Evolutionary conservation across 1,140 invertebrate species (phyloP).

Genomic region (Danaus melanippus): DNA sequence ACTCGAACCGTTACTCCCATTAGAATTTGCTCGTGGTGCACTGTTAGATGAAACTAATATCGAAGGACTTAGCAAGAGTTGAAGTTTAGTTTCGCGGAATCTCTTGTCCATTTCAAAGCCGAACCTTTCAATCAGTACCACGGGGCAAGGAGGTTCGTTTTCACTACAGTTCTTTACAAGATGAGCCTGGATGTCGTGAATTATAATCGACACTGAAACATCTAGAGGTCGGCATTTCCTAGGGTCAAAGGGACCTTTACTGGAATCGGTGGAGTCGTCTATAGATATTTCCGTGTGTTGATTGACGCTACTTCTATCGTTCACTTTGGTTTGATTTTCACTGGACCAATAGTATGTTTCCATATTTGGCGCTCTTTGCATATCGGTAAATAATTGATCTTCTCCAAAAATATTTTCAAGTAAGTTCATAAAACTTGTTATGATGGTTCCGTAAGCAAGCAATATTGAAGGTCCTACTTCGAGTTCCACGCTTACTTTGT

Average conservation of each 20-base stretch:
- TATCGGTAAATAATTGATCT: conserved; percentile 94
- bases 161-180: conserved; percentile 90
- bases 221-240: conserved; percentile 90
- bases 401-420: conserved; percentile 98
- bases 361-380: conserved; percentile 78
- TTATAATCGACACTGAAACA: conserved; percentile 93
- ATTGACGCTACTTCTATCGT: conserved; percentile 67
- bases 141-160: conserved; percentile 90
- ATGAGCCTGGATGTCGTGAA: conserved; percentile 96
- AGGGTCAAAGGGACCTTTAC: conserved; percentile 83
- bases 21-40: conserved; percentile 73
- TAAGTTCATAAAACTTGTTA: conserved; percentile 90
- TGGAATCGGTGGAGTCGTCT: conserved; percentile 69
- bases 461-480: conserved; percentile 94
- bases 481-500: conserved; percentile 91
- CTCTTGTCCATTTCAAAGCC: conserved; percentile 97
- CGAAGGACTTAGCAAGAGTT: conserved; percentile 91
- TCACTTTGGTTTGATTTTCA: conserved; percentile 64
- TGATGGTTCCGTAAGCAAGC: conserved; percentile 89
- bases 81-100: conserved; percentile 91
- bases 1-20: conserved; percentile 68
- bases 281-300: conserved; percentile 73
- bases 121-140: conserved; percentile 90
- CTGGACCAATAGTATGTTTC: conserved; percentile 67
- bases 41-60: conserved; percentile 86